Evolutionary conservation across 2,113 vertebrate species (phyloP).

Genomic region (Tenebrosternarchus preto): DNA sequence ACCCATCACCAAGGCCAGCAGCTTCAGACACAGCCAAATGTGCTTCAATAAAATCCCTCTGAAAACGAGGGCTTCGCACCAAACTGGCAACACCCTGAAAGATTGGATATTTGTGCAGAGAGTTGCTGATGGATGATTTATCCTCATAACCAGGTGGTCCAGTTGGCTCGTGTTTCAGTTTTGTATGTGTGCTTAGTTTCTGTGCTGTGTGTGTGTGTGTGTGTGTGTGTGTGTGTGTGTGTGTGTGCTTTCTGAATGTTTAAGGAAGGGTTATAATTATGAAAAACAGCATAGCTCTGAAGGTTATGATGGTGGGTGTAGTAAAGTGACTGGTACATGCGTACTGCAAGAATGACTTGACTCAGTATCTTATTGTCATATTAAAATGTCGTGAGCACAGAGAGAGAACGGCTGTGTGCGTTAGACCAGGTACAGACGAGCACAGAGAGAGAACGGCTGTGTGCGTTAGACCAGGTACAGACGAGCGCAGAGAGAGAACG

Average conservation of each 20-base stretch:
- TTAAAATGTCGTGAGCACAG: conserved; percentile 51
- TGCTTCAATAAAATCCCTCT: conserved; percentile 31
- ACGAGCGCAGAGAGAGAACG: too few relatives aligned
- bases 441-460: too few relatives aligned
- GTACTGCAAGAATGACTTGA: conserved; percentile 18
- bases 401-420: conserved; percentile 31
- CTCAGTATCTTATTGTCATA: conserved; percentile 40
- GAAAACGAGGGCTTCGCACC: conserved; percentile 27
- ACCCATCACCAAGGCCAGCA: conserved; percentile 20
- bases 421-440: background rate
- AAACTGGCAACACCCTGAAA: conserved; percentile 31
- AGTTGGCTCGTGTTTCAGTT: conserved; percentile 12
- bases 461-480: too few relatives aligned
- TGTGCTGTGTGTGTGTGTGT: background rate
- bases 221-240: conserved; percentile 6
- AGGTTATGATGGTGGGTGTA: background rate
- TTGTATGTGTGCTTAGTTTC: background rate
- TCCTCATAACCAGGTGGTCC: conserved; percentile 32
- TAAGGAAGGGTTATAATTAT: conserved; percentile 9
- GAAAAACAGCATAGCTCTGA: background rate
- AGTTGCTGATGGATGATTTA: conserved; percentile 28
- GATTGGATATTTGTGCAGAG: conserved; percentile 22
- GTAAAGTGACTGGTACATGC: conserved; percentile 37
- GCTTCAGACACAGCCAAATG: conserved; percentile 36
- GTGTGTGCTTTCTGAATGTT: conserved; percentile 28